A percentile compares a stretch with the other conserved stretches of the same genome.
phyloP scores from a whole-genome alignment of 2,113 vertebrate genomes.

The Caracal caracal region DNA sequence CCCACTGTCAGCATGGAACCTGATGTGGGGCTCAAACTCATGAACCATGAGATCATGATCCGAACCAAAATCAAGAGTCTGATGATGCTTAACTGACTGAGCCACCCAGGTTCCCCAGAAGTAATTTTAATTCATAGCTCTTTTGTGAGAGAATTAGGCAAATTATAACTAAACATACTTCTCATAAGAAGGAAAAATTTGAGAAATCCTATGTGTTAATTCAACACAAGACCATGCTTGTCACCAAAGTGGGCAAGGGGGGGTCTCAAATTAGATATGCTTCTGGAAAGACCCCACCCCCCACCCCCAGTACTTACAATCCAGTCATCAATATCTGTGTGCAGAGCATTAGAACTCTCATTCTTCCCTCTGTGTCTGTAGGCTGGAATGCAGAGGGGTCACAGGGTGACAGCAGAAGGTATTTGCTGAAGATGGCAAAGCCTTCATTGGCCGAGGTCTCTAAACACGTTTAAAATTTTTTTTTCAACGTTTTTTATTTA shows the following conservation, averaged over 20 bases:
- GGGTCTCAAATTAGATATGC: neutral
- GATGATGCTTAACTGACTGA: no score
- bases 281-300: neutral
- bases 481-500: no score
- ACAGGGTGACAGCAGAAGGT: neutral
- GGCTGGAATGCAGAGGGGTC: neutral
- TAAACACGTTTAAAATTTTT: neutral
- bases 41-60: no score
- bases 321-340: neutral
- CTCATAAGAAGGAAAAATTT: neutral
- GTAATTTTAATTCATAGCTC: neutral
- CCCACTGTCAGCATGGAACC: no score
- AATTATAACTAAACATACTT: neutral
- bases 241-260: neutral
- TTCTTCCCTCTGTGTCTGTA: neutral
- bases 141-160: neutral
- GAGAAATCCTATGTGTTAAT: neutral
- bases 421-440: neutral
- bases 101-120: neutral
- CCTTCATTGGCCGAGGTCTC: neutral
- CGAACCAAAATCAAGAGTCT: no score
- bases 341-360: neutral
- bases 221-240: neutral
- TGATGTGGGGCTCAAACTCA: no score
- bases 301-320: neutral